Percentiles rank a stretch among this genome's conserved stretches.
These are phyloP conservation scores for Parazoanthus darwini DNA, from an alignment of 92 coral and sea anemone species.

Conservation along the genomic window DNA sequence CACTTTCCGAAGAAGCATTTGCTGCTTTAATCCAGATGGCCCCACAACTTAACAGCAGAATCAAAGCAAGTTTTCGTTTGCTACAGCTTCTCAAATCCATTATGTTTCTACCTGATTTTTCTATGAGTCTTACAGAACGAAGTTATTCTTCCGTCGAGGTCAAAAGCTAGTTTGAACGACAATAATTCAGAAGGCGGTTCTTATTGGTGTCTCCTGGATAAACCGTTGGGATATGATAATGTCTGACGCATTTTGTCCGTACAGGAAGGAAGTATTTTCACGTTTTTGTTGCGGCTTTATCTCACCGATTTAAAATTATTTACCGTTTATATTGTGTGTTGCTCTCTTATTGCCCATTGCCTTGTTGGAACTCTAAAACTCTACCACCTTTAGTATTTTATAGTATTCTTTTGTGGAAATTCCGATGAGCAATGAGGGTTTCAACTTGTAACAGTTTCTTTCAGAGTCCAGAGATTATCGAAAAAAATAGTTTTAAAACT, in stretches of 20 bases:
- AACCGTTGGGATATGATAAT: constrained; percentile 9
- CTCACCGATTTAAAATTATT: not conserved
- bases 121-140: no score
- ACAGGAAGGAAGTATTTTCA: constrained; percentile 20
- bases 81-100: not conserved
- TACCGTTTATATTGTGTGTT: not conserved
- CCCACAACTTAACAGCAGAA: constrained; percentile 2
- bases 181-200: not conserved
- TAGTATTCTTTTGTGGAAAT: not conserved
- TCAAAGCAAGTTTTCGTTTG: not conserved
- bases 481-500: not conserved
- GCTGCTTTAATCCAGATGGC: not conserved
- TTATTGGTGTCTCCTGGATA: constrained; percentile 1
- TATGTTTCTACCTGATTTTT: not conserved
- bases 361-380: not conserved
- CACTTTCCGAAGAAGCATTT: not conserved
- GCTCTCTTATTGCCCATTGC: not conserved
- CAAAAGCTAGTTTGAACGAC: not conserved
- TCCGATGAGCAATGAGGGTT: no score
- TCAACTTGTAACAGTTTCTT: no score
- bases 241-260: constrained; percentile 22
- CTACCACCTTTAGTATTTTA: not conserved
- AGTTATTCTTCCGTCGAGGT: not conserved
- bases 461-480: not conserved
- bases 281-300: constrained; percentile 9